Evolutionary conservation across 2,797 vertebrate genomes (phyloP).

Genomic region (Centroberyx gerrardi): DNA sequence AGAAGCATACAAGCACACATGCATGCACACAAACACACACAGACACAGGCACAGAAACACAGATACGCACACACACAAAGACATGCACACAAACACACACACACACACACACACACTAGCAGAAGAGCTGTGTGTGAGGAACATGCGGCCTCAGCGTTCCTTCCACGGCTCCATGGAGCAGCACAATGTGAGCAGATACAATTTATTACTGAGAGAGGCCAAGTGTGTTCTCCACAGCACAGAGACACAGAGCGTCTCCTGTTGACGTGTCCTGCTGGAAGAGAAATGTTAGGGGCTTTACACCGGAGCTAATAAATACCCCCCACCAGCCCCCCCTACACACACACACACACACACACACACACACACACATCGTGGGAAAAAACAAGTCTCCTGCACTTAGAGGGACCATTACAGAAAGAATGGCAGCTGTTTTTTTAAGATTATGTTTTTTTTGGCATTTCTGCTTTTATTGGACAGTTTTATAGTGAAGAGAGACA

Average conservation of each 20-base stretch:
- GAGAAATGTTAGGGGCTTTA: conserved; percentile 12
- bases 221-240: conserved; percentile 40
- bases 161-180: conserved; percentile 73
- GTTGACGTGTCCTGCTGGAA: conserved; percentile 44
- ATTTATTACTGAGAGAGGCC: conserved; percentile 66
- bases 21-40: too few relatives aligned
- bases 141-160: conserved; percentile 44
- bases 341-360: conserved; percentile 10
- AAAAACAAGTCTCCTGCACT: conserved; percentile 26
- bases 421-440: background rate
- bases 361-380: conserved; percentile 38
- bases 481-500: background rate
- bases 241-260: conserved; percentile 57
- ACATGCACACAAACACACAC: conserved; percentile 11
- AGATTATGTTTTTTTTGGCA: background rate
- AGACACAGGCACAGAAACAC: too few relatives aligned
- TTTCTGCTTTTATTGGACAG: too few relatives aligned
- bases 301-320: conserved; percentile 29
- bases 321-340: background rate
- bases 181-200: conserved; percentile 54
- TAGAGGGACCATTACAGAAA: background rate
- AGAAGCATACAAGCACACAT: background rate
- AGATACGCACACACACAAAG: conserved; percentile 1
- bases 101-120: background rate
- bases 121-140: conserved; percentile 8